Evolutionary conservation across 2,888 invertebrate species (phyloP).

Genomic region (Campopleginae sp.): DNA sequence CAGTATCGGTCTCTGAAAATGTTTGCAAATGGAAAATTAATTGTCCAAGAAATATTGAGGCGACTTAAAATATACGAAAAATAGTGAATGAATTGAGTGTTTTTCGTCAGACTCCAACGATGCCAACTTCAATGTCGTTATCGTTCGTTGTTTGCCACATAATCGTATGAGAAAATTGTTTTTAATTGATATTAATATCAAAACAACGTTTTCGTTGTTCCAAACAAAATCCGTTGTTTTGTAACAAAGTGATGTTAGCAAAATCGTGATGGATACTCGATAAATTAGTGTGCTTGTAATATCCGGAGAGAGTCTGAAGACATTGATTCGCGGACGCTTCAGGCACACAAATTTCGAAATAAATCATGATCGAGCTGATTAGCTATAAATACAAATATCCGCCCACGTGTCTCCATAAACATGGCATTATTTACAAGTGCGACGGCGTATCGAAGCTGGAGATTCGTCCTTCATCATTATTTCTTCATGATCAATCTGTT

Average conservation of each 20-base stretch:
- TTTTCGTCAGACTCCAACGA: no score
- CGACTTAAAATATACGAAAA: no score
- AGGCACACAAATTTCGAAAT: not conserved
- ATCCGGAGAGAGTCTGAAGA: not conserved
- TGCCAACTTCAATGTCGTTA: no score
- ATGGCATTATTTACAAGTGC: conserved; percentile 76
- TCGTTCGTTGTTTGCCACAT: conserved; percentile 36
- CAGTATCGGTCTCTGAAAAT: no score
- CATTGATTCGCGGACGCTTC: not conserved
- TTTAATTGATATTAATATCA: conserved; percentile 14
- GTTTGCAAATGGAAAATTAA: no score
- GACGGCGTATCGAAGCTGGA: conserved; percentile 55
- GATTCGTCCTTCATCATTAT: not conserved
- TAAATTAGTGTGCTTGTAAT: not conserved
- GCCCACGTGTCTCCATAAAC: conserved; percentile 70
- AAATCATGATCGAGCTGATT: conserved; percentile 41
- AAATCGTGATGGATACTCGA: conserved; percentile 35
- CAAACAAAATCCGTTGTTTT: conserved; percentile 6
- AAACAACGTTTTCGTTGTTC: conserved; percentile 11
- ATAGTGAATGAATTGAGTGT: no score
- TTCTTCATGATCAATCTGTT: not conserved
- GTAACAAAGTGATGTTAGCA: conserved; percentile 21
- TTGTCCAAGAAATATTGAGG: no score
- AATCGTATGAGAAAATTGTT: not conserved
- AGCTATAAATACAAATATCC: conserved; percentile 38